These are phyloP conservation scores for Poecilobothrus nobilitatus DNA, from an alignment of 2,888 invertebrate species.

Conservation along the genomic window DNA sequence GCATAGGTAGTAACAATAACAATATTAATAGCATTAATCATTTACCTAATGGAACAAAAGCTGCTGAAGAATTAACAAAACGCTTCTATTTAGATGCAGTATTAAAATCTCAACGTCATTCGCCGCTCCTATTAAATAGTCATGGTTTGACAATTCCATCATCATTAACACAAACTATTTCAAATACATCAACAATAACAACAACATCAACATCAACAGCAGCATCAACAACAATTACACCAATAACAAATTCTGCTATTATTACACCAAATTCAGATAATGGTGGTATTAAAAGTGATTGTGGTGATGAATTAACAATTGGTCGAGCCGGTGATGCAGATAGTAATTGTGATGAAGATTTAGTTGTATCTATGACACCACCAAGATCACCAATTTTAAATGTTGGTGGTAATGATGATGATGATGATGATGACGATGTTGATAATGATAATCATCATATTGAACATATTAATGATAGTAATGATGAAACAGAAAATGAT, in stretches of 20 bases:
- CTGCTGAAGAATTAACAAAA: conserved; percentile 58
- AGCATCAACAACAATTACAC: conserved; percentile 31
- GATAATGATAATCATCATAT: neutral
- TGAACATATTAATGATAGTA: neutral
- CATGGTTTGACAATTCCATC: conserved; percentile 21
- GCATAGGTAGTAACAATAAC: conserved; percentile 35
- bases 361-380: conserved; percentile 51
- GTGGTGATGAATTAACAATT: conserved; percentile 19
- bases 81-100: conserved; percentile 68
- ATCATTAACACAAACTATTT: conserved; percentile 28
- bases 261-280: conserved; percentile 20
- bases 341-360: conserved; percentile 45
- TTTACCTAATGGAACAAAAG: conserved; percentile 47
- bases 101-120: conserved; percentile 57
- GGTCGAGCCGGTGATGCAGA: conserved; percentile 22
- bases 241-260: conserved; percentile 17
- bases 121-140: conserved; percentile 28
- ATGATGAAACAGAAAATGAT: conserved; percentile 7
- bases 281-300: conserved; percentile 8
- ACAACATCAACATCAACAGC: conserved; percentile 20
- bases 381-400: conserved; percentile 45
- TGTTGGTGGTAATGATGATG: conserved; percentile 9
- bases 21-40: conserved; percentile 43
- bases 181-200: conserved; percentile 7
- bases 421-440: neutral